phyloP scores from a whole-genome alignment of 2,888 invertebrate genomes.

The Heliconius sara region DNA sequence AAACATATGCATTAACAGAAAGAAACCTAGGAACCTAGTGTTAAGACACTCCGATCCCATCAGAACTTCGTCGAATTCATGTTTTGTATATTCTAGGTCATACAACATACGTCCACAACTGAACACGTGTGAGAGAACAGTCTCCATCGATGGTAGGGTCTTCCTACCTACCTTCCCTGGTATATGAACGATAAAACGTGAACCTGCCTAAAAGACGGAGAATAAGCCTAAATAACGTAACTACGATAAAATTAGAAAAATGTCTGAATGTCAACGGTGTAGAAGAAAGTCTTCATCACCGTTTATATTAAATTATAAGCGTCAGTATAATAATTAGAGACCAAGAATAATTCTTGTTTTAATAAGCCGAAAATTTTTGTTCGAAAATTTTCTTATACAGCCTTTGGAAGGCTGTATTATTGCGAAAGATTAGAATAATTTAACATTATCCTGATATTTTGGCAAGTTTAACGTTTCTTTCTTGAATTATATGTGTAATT shows the following conservation, averaged over 20 bases:
- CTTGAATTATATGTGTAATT: no score
- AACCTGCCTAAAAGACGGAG: not conserved
- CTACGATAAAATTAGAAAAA: not conserved
- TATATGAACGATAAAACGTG: no score
- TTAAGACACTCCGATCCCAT: not conserved
- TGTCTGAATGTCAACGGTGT: not conserved
- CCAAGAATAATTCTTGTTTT: slow-evolving; percentile 13
- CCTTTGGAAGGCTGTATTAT: not conserved
- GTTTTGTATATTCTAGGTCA: no score
- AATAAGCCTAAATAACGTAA: not conserved
- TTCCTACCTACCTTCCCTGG: no score
- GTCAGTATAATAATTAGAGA: slow-evolving; percentile 11
- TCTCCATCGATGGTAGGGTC: not conserved
- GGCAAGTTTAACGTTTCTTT: not conserved
- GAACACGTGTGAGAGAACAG: not conserved
- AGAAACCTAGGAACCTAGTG: not conserved
- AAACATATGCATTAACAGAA: not conserved
- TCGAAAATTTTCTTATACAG: not conserved
- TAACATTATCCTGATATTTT: not conserved
- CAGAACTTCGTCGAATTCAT: no score
- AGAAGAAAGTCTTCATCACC: not conserved
- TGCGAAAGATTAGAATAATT: not conserved
- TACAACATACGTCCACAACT: not conserved
- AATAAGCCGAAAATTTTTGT: slow-evolving; percentile 10
- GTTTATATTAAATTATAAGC: slow-evolving; percentile 18